Evolutionary conservation across 2,888 invertebrate species (phyloP).

Genomic region (Theodoxus fluviatilis): DNA sequence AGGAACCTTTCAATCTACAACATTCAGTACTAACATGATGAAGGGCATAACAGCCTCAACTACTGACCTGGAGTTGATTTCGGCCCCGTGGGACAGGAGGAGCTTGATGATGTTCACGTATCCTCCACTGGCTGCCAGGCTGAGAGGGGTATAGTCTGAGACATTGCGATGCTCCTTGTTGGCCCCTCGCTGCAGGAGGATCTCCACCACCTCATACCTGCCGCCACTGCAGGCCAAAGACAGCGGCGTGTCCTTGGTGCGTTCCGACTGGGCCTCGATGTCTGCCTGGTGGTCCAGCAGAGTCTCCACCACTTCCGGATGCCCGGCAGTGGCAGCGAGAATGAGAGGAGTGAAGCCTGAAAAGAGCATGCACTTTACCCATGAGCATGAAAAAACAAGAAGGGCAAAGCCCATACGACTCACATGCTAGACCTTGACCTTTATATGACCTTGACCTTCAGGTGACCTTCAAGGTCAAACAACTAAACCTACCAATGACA

Average conservation of each 20-base stretch:
- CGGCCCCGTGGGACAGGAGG: constrained; percentile 90
- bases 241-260: constrained; percentile 97
- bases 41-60: no score
- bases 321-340: constrained; percentile 95
- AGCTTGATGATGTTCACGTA: constrained; percentile 98
- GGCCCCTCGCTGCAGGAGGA: constrained; percentile 85
- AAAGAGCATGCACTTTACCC: constrained; percentile 10
- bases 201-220: constrained; percentile 92
- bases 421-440: no score
- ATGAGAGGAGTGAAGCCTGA: constrained; percentile 94
- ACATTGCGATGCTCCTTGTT: constrained; percentile 97
- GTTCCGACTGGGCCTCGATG: constrained; percentile 97
- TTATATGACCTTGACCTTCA: no score
- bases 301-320: constrained; percentile 86
- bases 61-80: constrained; percentile 86
- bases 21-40: no score
- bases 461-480: no score
- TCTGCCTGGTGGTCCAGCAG: constrained; percentile 93
- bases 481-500: no score
- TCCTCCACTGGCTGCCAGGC: constrained; percentile 96
- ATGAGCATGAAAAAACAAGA: no score
- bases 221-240: constrained; percentile 98
- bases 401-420: no score
- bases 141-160: constrained; percentile 98
- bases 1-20: no score